These are phyloP conservation scores for Drosophila multiciliata DNA, from an alignment of 2,888 invertebrate species.

Conservation along the genomic window DNA sequence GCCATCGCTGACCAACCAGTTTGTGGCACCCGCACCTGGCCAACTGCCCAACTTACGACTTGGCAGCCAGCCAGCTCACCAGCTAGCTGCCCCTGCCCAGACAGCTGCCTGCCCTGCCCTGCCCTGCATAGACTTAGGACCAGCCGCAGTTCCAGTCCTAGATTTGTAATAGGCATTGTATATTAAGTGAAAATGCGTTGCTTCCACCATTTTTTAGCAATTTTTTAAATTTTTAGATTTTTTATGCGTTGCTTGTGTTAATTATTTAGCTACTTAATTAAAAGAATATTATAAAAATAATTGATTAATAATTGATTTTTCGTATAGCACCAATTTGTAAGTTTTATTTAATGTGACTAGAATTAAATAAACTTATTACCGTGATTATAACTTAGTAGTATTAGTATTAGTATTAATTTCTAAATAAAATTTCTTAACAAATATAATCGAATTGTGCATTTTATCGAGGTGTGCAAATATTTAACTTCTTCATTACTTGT, in stretches of 20 bases:
- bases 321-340: not conserved
- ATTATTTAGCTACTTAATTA: not conserved
- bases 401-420: not conserved
- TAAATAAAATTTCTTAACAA: not conserved
- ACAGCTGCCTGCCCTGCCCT: slow-evolving; percentile 50
- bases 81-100: slow-evolving; percentile 52
- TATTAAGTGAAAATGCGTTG: slow-evolving; percentile 24
- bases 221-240: not conserved
- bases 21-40: slow-evolving; percentile 82
- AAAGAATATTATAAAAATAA: not conserved
- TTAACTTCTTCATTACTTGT: not conserved
- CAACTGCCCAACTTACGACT: slow-evolving; percentile 80
- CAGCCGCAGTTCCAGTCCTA: slow-evolving; percentile 8
- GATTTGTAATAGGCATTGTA: not conserved
- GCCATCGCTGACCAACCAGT: slow-evolving; percentile 76
- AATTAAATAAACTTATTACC: not conserved
- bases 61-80: slow-evolving; percentile 28
- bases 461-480: not conserved
- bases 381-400: not conserved
- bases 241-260: not conserved
- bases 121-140: slow-evolving; percentile 4
- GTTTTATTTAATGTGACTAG: not conserved
- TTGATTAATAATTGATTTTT: not conserved
- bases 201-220: not conserved
- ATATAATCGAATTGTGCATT: not conserved